These are phyloP conservation scores for Liposcelis brunnea DNA, from an alignment of 2,888 invertebrate species.

Conservation along the genomic window DNA sequence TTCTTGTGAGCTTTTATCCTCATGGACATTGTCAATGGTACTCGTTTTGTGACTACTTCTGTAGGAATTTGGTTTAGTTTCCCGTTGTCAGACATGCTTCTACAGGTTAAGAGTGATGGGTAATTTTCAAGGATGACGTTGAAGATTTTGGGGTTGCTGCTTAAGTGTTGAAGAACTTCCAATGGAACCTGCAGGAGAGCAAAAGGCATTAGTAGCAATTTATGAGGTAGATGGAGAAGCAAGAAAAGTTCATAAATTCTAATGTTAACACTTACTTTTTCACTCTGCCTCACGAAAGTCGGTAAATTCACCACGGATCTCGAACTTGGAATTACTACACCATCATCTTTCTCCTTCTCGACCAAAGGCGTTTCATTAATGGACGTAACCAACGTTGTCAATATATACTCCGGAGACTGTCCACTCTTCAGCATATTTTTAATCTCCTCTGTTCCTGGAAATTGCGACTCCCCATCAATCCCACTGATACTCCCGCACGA, in stretches of 20 bases:
- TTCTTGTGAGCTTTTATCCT: slow-evolving; percentile 30
- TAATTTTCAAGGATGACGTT: slow-evolving; percentile 55
- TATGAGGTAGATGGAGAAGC: slow-evolving; percentile 3
- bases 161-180: slow-evolving; percentile 42
- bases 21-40: slow-evolving; percentile 45
- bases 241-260: too few species aligned
- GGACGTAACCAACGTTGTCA: slow-evolving; percentile 42
- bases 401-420: slow-evolving; percentile 43
- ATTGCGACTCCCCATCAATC: not conserved
- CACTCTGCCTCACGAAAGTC: slow-evolving; percentile 49
- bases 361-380: slow-evolving; percentile 32
- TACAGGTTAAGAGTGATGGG: slow-evolving; percentile 44
- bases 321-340: slow-evolving; percentile 26
- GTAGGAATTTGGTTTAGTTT: slow-evolving; percentile 29
- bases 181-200: slow-evolving; percentile 37
- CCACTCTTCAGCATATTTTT: slow-evolving; percentile 52
- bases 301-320: slow-evolving; percentile 57
- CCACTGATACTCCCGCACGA: slow-evolving; percentile 32
- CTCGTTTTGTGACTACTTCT: slow-evolving; percentile 29
- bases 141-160: slow-evolving; percentile 45
- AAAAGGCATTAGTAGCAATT: not conserved
- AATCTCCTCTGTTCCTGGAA: slow-evolving; percentile 47
- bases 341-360: slow-evolving; percentile 27
- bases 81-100: slow-evolving; percentile 42
- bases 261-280: slow-evolving; percentile 34